phyloP scores from a whole-genome alignment of 2,888 invertebrate species.

The Campoletis raptor region DNA sequence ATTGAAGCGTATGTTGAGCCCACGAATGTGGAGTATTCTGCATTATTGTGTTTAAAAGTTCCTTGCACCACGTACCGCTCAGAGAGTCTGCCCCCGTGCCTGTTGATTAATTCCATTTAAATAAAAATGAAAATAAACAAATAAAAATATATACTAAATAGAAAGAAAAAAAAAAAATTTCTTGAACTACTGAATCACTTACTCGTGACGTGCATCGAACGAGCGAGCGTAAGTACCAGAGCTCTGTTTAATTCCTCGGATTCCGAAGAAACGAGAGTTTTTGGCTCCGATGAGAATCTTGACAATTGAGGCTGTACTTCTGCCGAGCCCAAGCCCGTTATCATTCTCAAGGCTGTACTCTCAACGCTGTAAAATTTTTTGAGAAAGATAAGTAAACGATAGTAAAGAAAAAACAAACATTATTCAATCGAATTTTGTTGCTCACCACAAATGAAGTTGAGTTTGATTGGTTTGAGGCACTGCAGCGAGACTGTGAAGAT shows the following conservation, averaged over 20 bases:
- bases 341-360: slow-evolving; percentile 94
- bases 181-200: slow-evolving; percentile 70
- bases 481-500: slow-evolving; percentile 95
- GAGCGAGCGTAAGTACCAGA: slow-evolving; percentile 95
- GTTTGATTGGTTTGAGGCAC: slow-evolving; percentile 98
- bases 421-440: background rate
- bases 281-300: slow-evolving; percentile 95
- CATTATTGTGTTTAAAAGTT: slow-evolving; percentile 95
- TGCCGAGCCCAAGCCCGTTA: slow-evolving; percentile 96
- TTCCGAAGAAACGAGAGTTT: slow-evolving; percentile 96
- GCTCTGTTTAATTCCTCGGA: slow-evolving; percentile 98
- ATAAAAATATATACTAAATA: too few relatives aligned
- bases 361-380: slow-evolving; percentile 90
- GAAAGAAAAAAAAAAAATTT: background rate
- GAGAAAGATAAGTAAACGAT: background rate
- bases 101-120: slow-evolving; percentile 54
- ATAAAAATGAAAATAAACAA: slow-evolving; percentile 29
- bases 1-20: slow-evolving; percentile 96
- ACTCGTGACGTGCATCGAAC: slow-evolving; percentile 97
- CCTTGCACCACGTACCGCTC: slow-evolving; percentile 94
- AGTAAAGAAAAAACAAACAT: too few relatives aligned
- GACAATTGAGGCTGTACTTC: slow-evolving; percentile 98
- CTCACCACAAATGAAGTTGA: slow-evolving; percentile 95
- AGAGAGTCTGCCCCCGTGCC: slow-evolving; percentile 86
- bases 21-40: slow-evolving; percentile 98